Evolutionary conservation across 2,113 vertebrate species (phyloP).

Genomic region (Hiodon alosoides): DNA sequence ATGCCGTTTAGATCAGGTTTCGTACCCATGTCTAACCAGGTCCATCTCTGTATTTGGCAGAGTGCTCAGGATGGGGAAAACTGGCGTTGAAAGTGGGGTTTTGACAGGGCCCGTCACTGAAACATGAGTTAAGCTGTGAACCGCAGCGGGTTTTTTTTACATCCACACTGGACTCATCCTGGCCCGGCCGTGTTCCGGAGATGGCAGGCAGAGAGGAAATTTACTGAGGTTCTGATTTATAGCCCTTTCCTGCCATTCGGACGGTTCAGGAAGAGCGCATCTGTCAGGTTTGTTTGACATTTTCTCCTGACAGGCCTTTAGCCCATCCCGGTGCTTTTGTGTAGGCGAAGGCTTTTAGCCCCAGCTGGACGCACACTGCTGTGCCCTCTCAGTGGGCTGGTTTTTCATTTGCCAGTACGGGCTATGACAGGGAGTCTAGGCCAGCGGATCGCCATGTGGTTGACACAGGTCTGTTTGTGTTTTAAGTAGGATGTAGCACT

Average conservation of each 20-base stretch:
- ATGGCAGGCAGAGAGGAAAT: conserved; percentile 62
- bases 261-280: conserved; percentile 55
- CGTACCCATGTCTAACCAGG: too few species aligned
- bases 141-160: too few species aligned
- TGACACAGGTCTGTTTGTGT: too few species aligned
- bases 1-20: too few species aligned
- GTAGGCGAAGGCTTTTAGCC: conserved; percentile 50
- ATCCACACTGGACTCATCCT: too few species aligned
- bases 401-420: conserved; percentile 55
- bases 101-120: too few species aligned
- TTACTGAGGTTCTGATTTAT: conserved; percentile 31
- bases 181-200: conserved; percentile 34
- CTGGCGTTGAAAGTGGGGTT: too few species aligned
- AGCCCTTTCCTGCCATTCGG: conserved; percentile 60
- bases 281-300: conserved; percentile 72
- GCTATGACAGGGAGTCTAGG: conserved; percentile 32
- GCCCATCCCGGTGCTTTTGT: conserved; percentile 64
- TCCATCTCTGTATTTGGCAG: too few species aligned
- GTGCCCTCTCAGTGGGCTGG: conserved; percentile 28
- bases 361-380: conserved; percentile 1
- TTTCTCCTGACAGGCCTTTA: conserved; percentile 58
- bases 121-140: too few species aligned
- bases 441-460: conserved; percentile 38
- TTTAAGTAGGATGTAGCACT: too few species aligned
- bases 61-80: too few species aligned